Conservation (phyloP, 1,140 invertebrate species). For the Yoshiicerus persimilis region DNA sequence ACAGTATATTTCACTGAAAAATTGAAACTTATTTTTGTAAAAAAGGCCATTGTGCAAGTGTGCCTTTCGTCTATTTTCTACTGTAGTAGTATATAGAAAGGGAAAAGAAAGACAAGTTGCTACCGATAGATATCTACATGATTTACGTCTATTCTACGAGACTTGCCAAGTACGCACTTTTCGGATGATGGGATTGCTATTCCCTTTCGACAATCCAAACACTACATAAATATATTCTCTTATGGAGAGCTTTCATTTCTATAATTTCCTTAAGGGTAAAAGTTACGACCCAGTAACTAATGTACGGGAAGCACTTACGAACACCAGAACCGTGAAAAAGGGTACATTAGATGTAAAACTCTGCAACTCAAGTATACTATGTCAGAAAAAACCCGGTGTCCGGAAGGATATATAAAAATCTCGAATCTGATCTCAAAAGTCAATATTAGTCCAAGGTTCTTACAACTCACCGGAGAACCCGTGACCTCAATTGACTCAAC, state of each 20-base stretch:
- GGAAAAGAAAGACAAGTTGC: too few relatives aligned
- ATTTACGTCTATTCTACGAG: too few relatives aligned
- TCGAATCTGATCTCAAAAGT: constrained; percentile 8
- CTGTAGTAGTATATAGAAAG: too few relatives aligned
- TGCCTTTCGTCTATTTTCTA: too few relatives aligned
- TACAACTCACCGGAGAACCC: not conserved
- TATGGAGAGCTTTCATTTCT: not conserved
- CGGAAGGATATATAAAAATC: constrained; percentile 14
- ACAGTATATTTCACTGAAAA: too few relatives aligned
- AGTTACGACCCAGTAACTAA: not conserved
- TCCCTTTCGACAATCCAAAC: not conserved
- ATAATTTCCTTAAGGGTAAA: not conserved
- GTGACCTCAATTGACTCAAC: not conserved
- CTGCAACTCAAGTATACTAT: not conserved
- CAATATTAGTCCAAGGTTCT: constrained; percentile 10
- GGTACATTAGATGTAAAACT: not conserved
- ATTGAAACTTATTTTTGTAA: too few relatives aligned
- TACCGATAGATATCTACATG: too few relatives aligned
- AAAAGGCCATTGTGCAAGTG: too few relatives aligned
- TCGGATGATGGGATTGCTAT: not conserved
- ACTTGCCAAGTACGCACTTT: too few relatives aligned
- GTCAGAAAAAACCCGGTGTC: not conserved
- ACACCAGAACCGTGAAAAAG: not conserved
- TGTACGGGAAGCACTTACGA: not conserved
- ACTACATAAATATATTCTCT: not conserved